phyloP scores from a whole-genome alignment of 2,113 vertebrate species.

The Rhea pennata region DNA sequence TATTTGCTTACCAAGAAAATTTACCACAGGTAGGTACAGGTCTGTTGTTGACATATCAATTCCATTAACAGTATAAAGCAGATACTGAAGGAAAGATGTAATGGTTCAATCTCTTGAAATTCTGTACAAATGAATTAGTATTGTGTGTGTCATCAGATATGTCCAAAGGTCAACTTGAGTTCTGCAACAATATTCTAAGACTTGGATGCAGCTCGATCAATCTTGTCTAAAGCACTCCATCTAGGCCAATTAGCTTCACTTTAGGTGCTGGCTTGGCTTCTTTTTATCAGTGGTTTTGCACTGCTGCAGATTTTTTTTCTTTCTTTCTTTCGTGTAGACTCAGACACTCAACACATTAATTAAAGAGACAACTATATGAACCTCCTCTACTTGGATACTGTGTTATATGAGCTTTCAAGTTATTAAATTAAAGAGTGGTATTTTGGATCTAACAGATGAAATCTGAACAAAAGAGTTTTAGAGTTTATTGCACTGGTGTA shows the following conservation, averaged over 20 bases:
- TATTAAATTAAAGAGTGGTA: background rate
- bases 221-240: background rate
- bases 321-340: background rate
- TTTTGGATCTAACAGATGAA: background rate
- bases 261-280: background rate
- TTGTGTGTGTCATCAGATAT: background rate
- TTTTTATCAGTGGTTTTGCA: background rate
- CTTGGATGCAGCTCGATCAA: slow-evolving; percentile 21
- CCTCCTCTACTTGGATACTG: background rate
- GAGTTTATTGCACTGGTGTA: background rate
- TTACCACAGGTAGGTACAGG: background rate
- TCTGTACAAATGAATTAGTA: background rate
- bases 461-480: background rate
- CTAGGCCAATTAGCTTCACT: slow-evolving; percentile 4
- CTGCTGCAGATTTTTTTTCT: background rate
- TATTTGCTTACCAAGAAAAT: background rate
- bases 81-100: background rate
- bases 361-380: background rate
- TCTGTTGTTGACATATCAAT: background rate
- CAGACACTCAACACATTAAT: background rate
- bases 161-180: slow-evolving; percentile 2
- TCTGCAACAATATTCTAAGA: slow-evolving; percentile 10
- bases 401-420: background rate
- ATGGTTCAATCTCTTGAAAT: background rate
- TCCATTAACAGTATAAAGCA: background rate